phyloP scores from a whole-genome alignment of 2,888 invertebrate genomes.

The Theretra japonica region DNA sequence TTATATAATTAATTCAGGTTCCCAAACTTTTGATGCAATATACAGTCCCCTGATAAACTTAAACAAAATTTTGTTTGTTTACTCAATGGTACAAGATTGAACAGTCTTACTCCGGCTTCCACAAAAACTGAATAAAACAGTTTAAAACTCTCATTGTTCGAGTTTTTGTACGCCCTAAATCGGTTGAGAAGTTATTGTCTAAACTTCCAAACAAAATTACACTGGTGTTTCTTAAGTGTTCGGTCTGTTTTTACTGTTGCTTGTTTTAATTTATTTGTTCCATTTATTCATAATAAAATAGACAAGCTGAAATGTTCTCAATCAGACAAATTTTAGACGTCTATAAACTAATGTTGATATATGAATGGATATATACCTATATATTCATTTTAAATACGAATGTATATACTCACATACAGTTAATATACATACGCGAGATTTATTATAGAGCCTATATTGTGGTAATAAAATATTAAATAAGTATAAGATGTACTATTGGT shows the following conservation, averaged over 20 bases:
- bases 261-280: slow-evolving; percentile 42
- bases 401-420: too few species aligned
- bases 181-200: slow-evolving; percentile 46
- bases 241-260: slow-evolving; percentile 53
- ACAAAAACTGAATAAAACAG: slow-evolving; percentile 35
- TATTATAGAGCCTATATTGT: too few species aligned
- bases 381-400: too few species aligned
- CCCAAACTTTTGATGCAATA: not conserved
- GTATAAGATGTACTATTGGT: too few species aligned
- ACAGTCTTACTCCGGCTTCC: not conserved
- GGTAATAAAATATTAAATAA: too few species aligned
- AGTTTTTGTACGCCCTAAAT: slow-evolving; percentile 36
- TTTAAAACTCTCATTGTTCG: slow-evolving; percentile 40
- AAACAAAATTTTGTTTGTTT: not conserved
- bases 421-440: too few species aligned
- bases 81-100: not conserved
- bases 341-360: too few species aligned
- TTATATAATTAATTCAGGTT: too few species aligned
- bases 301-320: too few species aligned
- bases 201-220: slow-evolving; percentile 62
- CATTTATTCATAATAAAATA: not conserved
- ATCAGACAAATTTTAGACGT: too few species aligned
- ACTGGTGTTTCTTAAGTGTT: slow-evolving; percentile 51
- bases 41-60: not conserved
- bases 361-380: too few species aligned